A percentile compares a stretch with the other conserved stretches of the same genome.
Conservation (phyloP, 2,113 vertebrate species). For the Malurus alboscapulatus region DNA sequence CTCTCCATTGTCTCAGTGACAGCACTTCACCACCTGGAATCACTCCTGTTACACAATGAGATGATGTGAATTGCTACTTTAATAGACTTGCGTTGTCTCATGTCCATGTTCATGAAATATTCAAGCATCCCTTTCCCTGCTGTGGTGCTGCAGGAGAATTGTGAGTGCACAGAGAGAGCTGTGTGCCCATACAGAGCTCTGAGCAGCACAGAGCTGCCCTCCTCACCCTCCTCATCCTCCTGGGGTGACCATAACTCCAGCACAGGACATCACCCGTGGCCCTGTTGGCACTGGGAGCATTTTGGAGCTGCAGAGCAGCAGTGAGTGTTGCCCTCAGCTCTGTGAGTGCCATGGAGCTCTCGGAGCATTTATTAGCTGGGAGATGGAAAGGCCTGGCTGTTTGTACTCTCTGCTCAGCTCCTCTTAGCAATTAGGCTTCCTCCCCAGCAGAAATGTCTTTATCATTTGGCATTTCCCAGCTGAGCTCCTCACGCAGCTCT, state of each 20-base stretch:
- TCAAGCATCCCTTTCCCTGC: fast-evolving
- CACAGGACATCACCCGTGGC: no score
- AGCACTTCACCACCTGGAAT: not conserved
- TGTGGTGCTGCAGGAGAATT: not conserved
- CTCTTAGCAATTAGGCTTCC: not conserved
- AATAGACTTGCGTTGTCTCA: not conserved
- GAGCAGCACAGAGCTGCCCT: fast-evolving
- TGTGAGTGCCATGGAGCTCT: fast-evolving
- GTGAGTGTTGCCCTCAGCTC: fast-evolving
- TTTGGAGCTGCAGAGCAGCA: not conserved
- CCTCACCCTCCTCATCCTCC: fast-evolving
- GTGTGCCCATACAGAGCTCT: fast-evolving
- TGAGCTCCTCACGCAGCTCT: not conserved
- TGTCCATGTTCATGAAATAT: not conserved
- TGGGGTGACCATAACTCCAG: fast-evolving
- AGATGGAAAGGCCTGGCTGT: not conserved
- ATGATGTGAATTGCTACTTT: not conserved
- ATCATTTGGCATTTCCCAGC: not conserved
- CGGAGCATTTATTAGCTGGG: not conserved
- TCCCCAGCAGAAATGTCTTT: not conserved
- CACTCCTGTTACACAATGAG: not conserved
- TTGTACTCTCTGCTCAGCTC: not conserved
- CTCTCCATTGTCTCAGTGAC: not conserved
- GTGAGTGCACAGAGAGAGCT: fast-evolving
- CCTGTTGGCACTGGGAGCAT: fast-evolving